Evolutionary conservation across 1,140 invertebrate species (phyloP).

Genomic region (Neodiprion lecontei): DNA sequence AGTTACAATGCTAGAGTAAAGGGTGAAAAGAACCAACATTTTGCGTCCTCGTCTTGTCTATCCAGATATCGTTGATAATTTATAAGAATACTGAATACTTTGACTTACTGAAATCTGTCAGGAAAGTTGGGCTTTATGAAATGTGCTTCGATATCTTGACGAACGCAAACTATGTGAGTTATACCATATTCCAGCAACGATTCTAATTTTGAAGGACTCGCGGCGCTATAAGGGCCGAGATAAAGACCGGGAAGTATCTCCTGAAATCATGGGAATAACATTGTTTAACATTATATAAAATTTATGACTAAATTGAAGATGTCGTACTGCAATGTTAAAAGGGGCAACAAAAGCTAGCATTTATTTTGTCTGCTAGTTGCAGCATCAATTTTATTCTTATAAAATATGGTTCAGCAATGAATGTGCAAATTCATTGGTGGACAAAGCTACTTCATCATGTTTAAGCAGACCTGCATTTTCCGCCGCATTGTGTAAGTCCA

Average conservation of each 20-base stretch:
- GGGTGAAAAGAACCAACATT: too few relatives aligned
- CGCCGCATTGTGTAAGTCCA: slow-evolving; percentile 73
- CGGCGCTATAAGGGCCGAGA: slow-evolving; percentile 72
- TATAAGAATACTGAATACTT: neutral
- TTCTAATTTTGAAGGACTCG: slow-evolving; percentile 63
- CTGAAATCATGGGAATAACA: slow-evolving; percentile 32
- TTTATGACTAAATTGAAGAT: too few relatives aligned
- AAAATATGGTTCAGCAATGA: slow-evolving; percentile 1
- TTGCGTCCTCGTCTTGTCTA: neutral
- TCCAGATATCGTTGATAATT: neutral
- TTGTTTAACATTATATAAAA: too few relatives aligned
- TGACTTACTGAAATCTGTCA: slow-evolving; percentile 65
- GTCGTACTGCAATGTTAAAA: too few relatives aligned
- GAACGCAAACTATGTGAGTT: slow-evolving; percentile 76
- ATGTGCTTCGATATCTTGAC: slow-evolving; percentile 70
- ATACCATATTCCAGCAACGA: slow-evolving; percentile 65
- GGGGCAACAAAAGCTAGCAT: neutral
- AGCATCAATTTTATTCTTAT: too few relatives aligned
- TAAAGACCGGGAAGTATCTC: slow-evolving; percentile 75
- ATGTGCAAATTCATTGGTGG: slow-evolving; percentile 2
- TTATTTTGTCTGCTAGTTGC: neutral
- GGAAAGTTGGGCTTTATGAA: slow-evolving; percentile 74
- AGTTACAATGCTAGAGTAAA: too few relatives aligned
- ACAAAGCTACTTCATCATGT: too few relatives aligned
- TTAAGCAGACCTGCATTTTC: slow-evolving; percentile 65